Conservation (phyloP, 2,797 vertebrate genomes). For the Acipenser transmontanus region DNA sequence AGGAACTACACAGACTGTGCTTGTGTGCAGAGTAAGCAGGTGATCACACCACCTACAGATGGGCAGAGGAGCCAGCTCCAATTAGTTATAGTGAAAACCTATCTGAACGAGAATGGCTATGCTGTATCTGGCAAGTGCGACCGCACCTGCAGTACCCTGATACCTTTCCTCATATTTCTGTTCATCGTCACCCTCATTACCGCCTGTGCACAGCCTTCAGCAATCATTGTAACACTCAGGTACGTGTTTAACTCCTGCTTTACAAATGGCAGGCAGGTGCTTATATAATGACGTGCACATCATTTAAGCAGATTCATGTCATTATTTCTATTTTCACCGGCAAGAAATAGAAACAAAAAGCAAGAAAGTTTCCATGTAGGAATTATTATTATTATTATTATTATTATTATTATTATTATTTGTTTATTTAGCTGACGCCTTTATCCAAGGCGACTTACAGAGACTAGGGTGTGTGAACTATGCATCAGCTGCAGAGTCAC, state of each 20-base stretch:
- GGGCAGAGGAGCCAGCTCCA: slow-evolving; percentile 83
- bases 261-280: no score
- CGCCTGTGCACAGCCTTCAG: slow-evolving; percentile 89
- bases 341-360: no score
- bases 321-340: no score
- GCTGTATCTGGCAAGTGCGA: slow-evolving; percentile 88
- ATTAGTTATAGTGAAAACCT: slow-evolving; percentile 92
- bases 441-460: no score
- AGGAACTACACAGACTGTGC: slow-evolving; percentile 92
- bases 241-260: slow-evolving; percentile 31
- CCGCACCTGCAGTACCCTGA: slow-evolving; percentile 85
- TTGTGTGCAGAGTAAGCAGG: slow-evolving; percentile 91
- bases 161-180: slow-evolving; percentile 91
- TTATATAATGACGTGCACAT: no score
- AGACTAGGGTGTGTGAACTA: no score
- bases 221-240: slow-evolving; percentile 97
- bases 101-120: slow-evolving; percentile 88
- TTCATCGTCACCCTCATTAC: slow-evolving; percentile 97
- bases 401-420: no score
- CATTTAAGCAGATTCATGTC: no score
- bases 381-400: no score
- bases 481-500: no score
- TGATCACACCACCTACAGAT: slow-evolving; percentile 81
- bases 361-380: no score
- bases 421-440: no score